Percentiles rank a stretch among this genome's conserved stretches.
These are phyloP conservation scores for Illadopsis cleaveri DNA, from an alignment of 2,113 vertebrate genomes.

Conservation along the genomic window DNA sequence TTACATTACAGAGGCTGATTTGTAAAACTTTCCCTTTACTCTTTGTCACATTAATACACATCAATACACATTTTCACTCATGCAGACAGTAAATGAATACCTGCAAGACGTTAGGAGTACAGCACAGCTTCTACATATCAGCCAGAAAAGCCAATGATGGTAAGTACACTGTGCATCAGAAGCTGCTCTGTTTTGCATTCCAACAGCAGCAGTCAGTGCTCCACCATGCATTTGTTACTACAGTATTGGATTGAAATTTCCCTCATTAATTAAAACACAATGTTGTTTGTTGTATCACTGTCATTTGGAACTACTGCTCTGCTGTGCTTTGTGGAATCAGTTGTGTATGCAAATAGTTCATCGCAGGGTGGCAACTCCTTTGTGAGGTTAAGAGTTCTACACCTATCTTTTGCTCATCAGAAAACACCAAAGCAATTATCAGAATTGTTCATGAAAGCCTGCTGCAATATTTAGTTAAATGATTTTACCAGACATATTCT, in stretches of 20 bases:
- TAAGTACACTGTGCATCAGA: background rate
- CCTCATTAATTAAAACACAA: background rate
- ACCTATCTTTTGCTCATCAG: background rate
- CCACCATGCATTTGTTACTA: background rate
- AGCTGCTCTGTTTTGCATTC: background rate
- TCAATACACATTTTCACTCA: background rate
- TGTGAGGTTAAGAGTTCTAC: background rate
- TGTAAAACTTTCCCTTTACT: background rate
- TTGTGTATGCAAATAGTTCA: background rate
- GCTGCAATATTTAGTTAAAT: background rate
- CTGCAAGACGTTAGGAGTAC: background rate
- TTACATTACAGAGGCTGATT: background rate
- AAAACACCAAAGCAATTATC: background rate
- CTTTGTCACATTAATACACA: background rate
- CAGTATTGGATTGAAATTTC: background rate
- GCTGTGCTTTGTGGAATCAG: background rate
- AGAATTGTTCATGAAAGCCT: background rate
- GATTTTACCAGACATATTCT: background rate
- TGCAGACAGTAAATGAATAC: background rate
- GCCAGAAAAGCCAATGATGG: background rate
- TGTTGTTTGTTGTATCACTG: background rate
- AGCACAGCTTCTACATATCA: background rate
- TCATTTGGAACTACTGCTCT: slow-evolving; percentile 3
- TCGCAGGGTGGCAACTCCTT: background rate
- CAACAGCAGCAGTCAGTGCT: background rate